phyloP scores from a whole-genome alignment of 2,797 vertebrate genomes.

The Lagodon rhomboides region DNA sequence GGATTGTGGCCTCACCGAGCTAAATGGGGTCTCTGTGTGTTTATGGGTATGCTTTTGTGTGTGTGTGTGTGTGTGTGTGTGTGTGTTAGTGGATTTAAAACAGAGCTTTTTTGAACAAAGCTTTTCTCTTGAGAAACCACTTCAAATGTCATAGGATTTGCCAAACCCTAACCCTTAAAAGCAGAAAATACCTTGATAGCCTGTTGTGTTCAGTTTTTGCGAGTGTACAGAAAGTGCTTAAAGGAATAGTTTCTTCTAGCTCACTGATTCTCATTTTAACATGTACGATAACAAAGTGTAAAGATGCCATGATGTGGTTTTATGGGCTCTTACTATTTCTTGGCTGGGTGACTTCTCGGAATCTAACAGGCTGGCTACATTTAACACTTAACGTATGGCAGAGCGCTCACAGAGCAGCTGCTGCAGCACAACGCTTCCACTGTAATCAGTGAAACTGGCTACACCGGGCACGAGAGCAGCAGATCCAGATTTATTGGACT shows the following conservation, averaged over 20 bases:
- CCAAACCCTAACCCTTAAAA: too few relatives aligned
- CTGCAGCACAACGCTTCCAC: too few relatives aligned
- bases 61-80: slow-evolving; percentile 3
- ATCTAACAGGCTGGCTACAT: not conserved
- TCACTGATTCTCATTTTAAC: not conserved
- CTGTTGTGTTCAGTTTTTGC: too few relatives aligned
- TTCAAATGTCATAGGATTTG: not conserved
- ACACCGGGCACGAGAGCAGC: too few relatives aligned
- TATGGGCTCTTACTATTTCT: not conserved
- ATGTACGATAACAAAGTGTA: not conserved
- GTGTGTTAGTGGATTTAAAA: not conserved
- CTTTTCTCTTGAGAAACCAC: not conserved
- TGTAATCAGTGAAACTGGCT: too few relatives aligned
- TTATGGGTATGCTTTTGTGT: not conserved
- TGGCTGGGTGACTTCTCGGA: not conserved
- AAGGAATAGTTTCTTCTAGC: too few relatives aligned
- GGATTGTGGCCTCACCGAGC: not conserved
- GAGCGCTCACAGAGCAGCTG: too few relatives aligned
- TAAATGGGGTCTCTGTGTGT: slow-evolving; percentile 30
- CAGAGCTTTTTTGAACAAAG: slow-evolving; percentile 8
- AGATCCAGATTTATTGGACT: too few relatives aligned
- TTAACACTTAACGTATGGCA: too few relatives aligned
- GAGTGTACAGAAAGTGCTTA: too few relatives aligned
- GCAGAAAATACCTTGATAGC: not conserved
- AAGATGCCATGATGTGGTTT: not conserved